Evolutionary conservation across 2,797 vertebrate species (phyloP).

Genomic region (Crenuchus spilurus): DNA sequence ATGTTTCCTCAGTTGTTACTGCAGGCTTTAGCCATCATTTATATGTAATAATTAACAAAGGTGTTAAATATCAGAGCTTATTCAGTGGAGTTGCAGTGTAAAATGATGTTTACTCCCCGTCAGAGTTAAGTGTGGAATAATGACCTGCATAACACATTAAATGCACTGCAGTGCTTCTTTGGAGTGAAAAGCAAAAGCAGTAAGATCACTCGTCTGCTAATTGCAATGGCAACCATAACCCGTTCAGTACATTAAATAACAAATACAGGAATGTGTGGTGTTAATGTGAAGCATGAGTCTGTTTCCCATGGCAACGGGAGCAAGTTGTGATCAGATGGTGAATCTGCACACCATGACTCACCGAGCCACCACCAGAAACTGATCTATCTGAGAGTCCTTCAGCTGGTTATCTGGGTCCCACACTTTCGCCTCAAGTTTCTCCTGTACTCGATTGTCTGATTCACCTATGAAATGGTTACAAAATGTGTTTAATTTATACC

Average conservation of each 20-base stretch:
- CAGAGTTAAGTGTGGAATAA: too few relatives aligned
- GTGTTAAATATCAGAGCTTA: too few relatives aligned
- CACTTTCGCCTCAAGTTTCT: slow-evolving; percentile 94
- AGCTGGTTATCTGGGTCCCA: slow-evolving; percentile 95
- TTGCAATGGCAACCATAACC: not conserved
- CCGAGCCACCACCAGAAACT: slow-evolving; percentile 95
- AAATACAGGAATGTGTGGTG: not conserved
- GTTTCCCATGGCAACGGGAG: slow-evolving; percentile 51
- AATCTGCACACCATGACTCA: slow-evolving; percentile 61
- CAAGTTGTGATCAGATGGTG: not conserved
- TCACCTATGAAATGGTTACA: slow-evolving; percentile 71
- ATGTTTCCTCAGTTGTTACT: too few relatives aligned
- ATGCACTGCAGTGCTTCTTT: too few relatives aligned
- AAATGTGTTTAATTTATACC: not conserved
- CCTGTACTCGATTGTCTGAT: slow-evolving; percentile 85
- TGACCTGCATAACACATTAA: too few relatives aligned
- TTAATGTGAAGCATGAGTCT: slow-evolving; percentile 5
- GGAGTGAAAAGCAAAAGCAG: not conserved
- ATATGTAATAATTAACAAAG: too few relatives aligned
- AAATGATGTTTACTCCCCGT: too few relatives aligned
- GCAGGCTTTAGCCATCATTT: too few relatives aligned
- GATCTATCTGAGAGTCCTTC: slow-evolving; percentile 93
- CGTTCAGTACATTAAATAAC: not conserved
- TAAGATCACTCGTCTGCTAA: not conserved
- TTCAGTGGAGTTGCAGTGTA: too few relatives aligned